Conservation (phyloP, 2,888 invertebrate genomes). For the Lasioglossum villosulum region DNA sequence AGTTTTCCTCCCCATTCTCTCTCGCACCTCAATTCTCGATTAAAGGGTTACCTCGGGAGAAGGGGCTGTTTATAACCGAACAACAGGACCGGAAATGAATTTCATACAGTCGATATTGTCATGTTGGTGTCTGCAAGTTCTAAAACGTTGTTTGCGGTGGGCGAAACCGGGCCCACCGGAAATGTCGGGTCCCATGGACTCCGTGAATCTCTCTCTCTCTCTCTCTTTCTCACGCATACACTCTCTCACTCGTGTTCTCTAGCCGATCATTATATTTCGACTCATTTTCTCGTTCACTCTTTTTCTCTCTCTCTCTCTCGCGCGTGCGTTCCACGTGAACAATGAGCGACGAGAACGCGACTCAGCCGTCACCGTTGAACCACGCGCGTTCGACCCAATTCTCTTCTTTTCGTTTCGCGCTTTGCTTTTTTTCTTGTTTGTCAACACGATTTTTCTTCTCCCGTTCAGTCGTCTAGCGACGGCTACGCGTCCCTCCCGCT, state of each 20-base stretch:
- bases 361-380: slow-evolving; percentile 36
- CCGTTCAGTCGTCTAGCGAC: slow-evolving; percentile 25
- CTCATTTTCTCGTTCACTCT: not conserved
- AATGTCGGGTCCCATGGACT: slow-evolving; percentile 52
- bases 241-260: not conserved
- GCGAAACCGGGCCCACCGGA: slow-evolving; percentile 45
- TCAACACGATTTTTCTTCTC: slow-evolving; percentile 8
- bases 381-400: slow-evolving; percentile 42
- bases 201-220: slow-evolving; percentile 2
- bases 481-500: slow-evolving; percentile 47
- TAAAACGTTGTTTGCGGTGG: slow-evolving; percentile 50
- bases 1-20: not conserved
- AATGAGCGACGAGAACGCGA: slow-evolving; percentile 55
- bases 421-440: not conserved
- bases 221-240: not conserved
- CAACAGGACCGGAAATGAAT: slow-evolving; percentile 64
- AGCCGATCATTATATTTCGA: slow-evolving; percentile 4
- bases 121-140: slow-evolving; percentile 64
- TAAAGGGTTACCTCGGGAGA: not conserved
- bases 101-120: slow-evolving; percentile 68
- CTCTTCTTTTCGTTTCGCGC: slow-evolving; percentile 8
- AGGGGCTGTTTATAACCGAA: slow-evolving; percentile 55
- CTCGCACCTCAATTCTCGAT: not conserved
- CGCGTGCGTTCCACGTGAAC: slow-evolving; percentile 34
- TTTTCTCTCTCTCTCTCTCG: slow-evolving; percentile 12